A percentile compares a stretch with the other conserved stretches of the same genome.
Conservation (phyloP, 2,113 vertebrate genomes). For the Bagarius yarrelli region DNA sequence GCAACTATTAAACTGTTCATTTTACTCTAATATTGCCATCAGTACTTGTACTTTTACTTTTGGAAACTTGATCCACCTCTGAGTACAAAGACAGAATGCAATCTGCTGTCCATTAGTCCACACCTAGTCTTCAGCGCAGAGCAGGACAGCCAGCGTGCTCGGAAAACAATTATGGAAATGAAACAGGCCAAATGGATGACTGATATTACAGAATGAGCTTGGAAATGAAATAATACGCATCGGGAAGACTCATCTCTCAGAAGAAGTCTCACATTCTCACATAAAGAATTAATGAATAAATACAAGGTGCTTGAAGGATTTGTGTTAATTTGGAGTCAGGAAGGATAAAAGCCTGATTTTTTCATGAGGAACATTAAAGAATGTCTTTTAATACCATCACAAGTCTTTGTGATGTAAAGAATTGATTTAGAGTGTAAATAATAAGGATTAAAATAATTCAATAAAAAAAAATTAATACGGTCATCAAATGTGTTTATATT, state of each 20-base stretch:
- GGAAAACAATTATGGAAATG: constrained; percentile 77
- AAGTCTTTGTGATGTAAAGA: background rate
- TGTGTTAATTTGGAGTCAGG: background rate
- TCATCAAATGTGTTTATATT: too few species aligned
- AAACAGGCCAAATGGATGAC: constrained; percentile 62
- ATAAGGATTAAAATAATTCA: background rate
- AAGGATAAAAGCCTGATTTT: too few species aligned
- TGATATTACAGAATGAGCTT: constrained; percentile 39
- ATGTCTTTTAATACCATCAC: background rate
- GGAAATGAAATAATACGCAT: constrained; percentile 41
- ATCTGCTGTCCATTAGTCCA: constrained; percentile 76
- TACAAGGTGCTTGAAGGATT: constrained; percentile 21
- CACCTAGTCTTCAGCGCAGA: constrained; percentile 72
- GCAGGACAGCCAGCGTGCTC: constrained; percentile 66
- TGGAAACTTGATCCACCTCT: too few species aligned
- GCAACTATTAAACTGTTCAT: too few species aligned
- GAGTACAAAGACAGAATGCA: constrained; percentile 73
- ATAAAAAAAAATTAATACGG: too few species aligned
- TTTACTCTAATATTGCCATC: too few species aligned
- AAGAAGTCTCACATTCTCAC: constrained; percentile 19
- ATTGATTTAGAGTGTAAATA: background rate
- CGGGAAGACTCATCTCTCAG: constrained; percentile 24
- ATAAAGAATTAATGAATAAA: background rate
- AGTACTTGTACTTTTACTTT: too few species aligned
- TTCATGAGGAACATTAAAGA: background rate